Evolutionary conservation across 2,888 invertebrate genomes (phyloP).

Genomic region (Pachymerium ferrugineum): DNA sequence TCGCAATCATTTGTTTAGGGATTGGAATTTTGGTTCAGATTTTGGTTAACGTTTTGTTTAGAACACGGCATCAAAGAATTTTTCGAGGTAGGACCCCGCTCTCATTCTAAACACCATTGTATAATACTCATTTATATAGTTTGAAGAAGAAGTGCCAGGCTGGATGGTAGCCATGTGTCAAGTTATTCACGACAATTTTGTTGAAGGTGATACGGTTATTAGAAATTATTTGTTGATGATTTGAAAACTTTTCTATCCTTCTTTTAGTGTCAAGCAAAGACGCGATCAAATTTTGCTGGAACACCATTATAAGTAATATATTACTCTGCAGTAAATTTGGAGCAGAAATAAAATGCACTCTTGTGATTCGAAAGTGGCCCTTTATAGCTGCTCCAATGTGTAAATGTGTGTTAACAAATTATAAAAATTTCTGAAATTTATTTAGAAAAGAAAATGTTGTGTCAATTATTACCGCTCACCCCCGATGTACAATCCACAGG

Average conservation of each 20-base stretch:
- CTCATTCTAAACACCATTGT: too few relatives aligned
- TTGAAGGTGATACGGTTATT: neutral
- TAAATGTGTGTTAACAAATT: too few relatives aligned
- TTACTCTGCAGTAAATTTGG: too few relatives aligned
- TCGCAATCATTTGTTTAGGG: too few relatives aligned
- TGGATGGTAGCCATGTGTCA: neutral
- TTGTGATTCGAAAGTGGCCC: too few relatives aligned
- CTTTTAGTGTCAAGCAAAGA: neutral
- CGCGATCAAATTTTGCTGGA: neutral
- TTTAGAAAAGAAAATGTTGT: neutral
- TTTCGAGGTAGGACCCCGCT: too few relatives aligned
- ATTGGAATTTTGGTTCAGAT: too few relatives aligned
- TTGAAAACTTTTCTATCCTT: neutral
- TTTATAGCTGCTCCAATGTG: too few relatives aligned
- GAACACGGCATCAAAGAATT: too few relatives aligned
- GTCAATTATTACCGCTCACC: neutral
- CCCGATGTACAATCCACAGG: neutral
- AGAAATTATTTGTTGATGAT: too few relatives aligned
- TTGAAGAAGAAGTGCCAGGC: neutral
- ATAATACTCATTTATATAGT: neutral
- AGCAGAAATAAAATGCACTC: too few relatives aligned
- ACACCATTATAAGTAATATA: neutral
- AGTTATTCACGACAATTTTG: neutral
- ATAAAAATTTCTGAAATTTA: neutral
- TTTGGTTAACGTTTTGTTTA: too few relatives aligned